Evolutionary conservation across 2,888 invertebrate species (phyloP).

Genomic region (Xylota sylvarum): DNA sequence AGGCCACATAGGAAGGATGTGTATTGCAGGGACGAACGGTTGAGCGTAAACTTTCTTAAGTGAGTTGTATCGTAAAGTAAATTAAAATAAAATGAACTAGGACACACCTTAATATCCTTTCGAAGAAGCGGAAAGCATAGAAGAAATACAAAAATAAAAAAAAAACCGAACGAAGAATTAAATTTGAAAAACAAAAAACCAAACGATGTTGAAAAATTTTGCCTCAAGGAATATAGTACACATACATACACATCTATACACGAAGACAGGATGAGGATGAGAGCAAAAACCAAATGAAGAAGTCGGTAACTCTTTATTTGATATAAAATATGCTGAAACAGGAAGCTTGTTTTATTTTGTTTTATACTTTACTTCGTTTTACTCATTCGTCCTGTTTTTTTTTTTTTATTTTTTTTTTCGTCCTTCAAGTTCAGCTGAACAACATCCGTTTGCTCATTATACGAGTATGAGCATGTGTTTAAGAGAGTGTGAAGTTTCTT

Average conservation of each 20-base stretch:
- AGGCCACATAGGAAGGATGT: background rate
- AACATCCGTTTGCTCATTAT: constrained; percentile 59
- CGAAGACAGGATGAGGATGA: background rate
- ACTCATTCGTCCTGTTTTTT: constrained; percentile 2
- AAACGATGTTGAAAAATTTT: constrained; percentile 65
- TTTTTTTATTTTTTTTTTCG: constrained; percentile 23
- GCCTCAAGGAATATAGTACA: constrained; percentile 25
- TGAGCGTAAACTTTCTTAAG: constrained; percentile 71
- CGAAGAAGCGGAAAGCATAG: constrained; percentile 2
- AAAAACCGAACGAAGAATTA: background rate
- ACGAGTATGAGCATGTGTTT: constrained; percentile 55
- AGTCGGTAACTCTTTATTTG: constrained; percentile 72
- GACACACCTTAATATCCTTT: constrained; percentile 67
- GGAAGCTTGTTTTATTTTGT: constrained; percentile 47
- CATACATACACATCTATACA: constrained; percentile 14
- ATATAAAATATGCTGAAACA: constrained; percentile 64
- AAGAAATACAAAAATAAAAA: constrained; percentile 16
- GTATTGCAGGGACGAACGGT: constrained; percentile 12
- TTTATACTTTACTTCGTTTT: constrained; percentile 11
- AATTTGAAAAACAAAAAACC: constrained; percentile 50
- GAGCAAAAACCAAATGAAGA: constrained; percentile 44
- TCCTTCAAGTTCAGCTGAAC: constrained; percentile 35
- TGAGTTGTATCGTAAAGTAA: constrained; percentile 77
- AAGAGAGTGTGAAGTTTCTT: constrained; percentile 59
- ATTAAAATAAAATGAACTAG: constrained; percentile 77